phyloP scores from a whole-genome alignment of 2,113 vertebrate genomes.

The Nicator chloris region DNA sequence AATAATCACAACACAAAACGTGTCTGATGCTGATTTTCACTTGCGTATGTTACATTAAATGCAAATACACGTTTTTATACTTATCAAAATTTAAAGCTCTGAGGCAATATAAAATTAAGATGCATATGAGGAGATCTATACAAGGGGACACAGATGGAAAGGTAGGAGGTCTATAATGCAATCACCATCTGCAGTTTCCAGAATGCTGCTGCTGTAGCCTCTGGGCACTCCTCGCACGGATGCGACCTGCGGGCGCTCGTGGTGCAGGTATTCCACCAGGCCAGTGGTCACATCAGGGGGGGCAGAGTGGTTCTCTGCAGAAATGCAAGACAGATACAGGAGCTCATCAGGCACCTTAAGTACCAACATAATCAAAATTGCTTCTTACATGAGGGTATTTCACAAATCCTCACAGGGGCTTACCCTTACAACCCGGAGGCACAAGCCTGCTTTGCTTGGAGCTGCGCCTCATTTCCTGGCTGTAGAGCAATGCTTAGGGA shows the following conservation, averaged over 20 bases:
- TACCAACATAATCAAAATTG: not conserved
- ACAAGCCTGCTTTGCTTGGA: not conserved
- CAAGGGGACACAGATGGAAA: not conserved
- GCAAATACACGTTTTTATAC: not conserved
- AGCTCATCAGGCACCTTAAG: not conserved
- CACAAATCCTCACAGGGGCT: not conserved
- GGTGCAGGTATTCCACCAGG: constrained; percentile 76
- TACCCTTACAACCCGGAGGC: not conserved
- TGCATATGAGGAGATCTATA: not conserved
- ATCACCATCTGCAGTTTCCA: constrained; percentile 95
- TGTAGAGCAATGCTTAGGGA: not conserved
- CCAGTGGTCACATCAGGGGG: constrained; percentile 94
- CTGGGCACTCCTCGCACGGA: constrained; percentile 83
- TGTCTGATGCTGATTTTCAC: not conserved
- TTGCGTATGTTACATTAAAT: not conserved
- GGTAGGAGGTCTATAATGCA: not conserved
- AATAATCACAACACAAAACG: not conserved
- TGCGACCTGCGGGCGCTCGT: constrained; percentile 81
- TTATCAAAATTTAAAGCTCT: not conserved
- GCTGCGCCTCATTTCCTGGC: not conserved
- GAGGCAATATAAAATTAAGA: not conserved
- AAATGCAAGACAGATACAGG: constrained; percentile 30
- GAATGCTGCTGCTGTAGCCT: constrained; percentile 76
- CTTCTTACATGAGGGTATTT: not conserved
- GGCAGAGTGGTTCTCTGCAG: constrained; percentile 85